phyloP scores from a whole-genome alignment of 2,113 vertebrate species.

The Terrapene triunguis region DNA sequence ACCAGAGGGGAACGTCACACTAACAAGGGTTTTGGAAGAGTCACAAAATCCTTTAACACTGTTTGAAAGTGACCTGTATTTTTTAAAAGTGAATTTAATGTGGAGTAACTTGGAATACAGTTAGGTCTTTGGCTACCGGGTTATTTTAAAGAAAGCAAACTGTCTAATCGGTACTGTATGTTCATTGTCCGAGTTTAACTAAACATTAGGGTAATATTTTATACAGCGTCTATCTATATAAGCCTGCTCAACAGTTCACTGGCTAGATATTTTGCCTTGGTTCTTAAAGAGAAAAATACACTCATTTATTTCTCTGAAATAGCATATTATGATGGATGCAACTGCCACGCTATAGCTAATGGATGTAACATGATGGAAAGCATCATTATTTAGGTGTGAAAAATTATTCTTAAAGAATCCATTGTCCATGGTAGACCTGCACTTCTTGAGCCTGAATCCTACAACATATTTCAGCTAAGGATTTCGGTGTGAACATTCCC shows the following conservation, averaged over 20 bases:
- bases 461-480: constrained; percentile 50
- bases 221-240: constrained; percentile 29
- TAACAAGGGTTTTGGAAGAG: constrained; percentile 20
- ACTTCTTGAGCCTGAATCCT: constrained; percentile 60
- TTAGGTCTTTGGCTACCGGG: constrained; percentile 4
- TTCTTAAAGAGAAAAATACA: constrained; percentile 70
- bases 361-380: constrained; percentile 80
- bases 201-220: constrained; percentile 4
- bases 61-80: constrained; percentile 18
- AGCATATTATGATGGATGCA: constrained; percentile 78
- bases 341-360: constrained; percentile 77
- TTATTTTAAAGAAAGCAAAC: neutral
- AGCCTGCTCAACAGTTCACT: constrained; percentile 55
- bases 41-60: neutral
- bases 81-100: constrained; percentile 36
- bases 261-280: constrained; percentile 47
- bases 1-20: too few species aligned
- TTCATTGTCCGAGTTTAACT: constrained; percentile 22
- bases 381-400: constrained; percentile 78
- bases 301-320: constrained; percentile 72
- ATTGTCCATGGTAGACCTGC: constrained; percentile 60
- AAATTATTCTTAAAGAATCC: constrained; percentile 73
- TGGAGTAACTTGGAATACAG: constrained; percentile 4
- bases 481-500: constrained; percentile 69
- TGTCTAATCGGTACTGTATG: neutral